phyloP scores from a whole-genome alignment of 1,140 invertebrate genomes.

The Camponotus vicinus region DNA sequence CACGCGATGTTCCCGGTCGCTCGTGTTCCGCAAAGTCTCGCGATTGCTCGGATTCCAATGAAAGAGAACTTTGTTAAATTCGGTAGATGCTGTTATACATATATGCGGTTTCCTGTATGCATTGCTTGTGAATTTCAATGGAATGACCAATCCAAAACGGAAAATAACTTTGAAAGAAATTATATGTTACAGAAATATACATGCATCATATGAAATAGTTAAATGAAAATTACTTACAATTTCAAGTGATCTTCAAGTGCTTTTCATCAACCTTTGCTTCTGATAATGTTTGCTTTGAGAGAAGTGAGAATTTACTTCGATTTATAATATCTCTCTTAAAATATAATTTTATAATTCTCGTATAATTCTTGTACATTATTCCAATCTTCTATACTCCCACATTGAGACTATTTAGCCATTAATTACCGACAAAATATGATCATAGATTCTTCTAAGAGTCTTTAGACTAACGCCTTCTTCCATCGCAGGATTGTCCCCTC shows the following conservation, averaged over 20 bases:
- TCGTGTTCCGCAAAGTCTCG: slow-evolving; percentile 59
- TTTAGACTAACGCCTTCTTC: slow-evolving; percentile 8
- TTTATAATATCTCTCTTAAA: not conserved
- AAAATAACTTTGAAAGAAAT: not conserved
- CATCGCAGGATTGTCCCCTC: slow-evolving; percentile 27
- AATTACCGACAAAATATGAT: slow-evolving; percentile 33
- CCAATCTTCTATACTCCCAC: slow-evolving; percentile 10
- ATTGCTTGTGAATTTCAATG: not conserved
- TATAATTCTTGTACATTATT: slow-evolving; percentile 10
- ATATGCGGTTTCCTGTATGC: not conserved
- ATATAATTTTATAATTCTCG: slow-evolving; percentile 11
- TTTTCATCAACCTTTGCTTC: not conserved
- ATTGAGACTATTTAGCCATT: slow-evolving; percentile 1
- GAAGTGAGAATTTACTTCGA: not conserved
- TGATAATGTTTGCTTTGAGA: not conserved
- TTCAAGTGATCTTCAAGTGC: not conserved
- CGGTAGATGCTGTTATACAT: slow-evolving; percentile 31
- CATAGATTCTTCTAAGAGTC: slow-evolving; percentile 27
- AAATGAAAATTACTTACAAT: not conserved
- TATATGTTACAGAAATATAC: not conserved
- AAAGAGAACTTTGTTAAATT: slow-evolving; percentile 46
- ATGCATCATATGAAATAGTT: not conserved
- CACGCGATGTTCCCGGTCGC: slow-evolving; percentile 76
- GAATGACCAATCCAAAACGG: not conserved
- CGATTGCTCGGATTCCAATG: slow-evolving; percentile 67